These are phyloP conservation scores for Cherax quadricarinatus DNA, from an alignment of 1,140 invertebrate species.

Conservation along the genomic window DNA sequence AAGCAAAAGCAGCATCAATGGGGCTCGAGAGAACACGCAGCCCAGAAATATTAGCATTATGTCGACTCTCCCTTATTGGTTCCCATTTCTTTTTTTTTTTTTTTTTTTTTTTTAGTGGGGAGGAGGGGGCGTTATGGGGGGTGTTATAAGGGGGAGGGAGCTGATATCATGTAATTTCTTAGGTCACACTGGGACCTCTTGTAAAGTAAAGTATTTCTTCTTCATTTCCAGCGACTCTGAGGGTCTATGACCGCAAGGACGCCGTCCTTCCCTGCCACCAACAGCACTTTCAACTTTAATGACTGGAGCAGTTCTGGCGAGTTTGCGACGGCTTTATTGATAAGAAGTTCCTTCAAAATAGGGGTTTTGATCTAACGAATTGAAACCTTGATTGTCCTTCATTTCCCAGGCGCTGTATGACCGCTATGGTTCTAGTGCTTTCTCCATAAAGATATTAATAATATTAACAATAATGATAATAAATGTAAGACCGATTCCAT, in stretches of 20 bases:
- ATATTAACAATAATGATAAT: too few species aligned
- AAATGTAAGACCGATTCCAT: too few species aligned
- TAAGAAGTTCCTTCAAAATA: background rate
- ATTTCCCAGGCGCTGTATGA: too few species aligned
- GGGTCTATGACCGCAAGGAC: background rate
- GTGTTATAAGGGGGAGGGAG: too few species aligned
- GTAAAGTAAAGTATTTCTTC: background rate
- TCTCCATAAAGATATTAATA: too few species aligned
- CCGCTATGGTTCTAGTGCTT: too few species aligned
- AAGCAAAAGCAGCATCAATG: slow-evolving; percentile 59
- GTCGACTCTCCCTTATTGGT: slow-evolving; percentile 56
- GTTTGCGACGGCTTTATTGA: background rate
- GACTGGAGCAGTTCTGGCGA: background rate
- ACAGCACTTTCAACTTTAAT: background rate
- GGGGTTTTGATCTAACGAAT: too few species aligned
- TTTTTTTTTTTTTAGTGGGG: background rate
- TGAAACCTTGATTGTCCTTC: too few species aligned
- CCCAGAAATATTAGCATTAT: slow-evolving; percentile 46
- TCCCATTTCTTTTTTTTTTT: slow-evolving; percentile 14
- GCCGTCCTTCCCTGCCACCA: background rate
- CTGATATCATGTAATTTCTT: slow-evolving; percentile 55
- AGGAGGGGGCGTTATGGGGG: too few species aligned
- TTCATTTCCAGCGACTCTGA: background rate
- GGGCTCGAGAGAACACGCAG: slow-evolving; percentile 26
- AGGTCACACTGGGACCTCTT: slow-evolving; percentile 39